Evolutionary conservation across 2,113 vertebrate genomes (phyloP).

Genomic region (Ivindomyrus marchei): DNA sequence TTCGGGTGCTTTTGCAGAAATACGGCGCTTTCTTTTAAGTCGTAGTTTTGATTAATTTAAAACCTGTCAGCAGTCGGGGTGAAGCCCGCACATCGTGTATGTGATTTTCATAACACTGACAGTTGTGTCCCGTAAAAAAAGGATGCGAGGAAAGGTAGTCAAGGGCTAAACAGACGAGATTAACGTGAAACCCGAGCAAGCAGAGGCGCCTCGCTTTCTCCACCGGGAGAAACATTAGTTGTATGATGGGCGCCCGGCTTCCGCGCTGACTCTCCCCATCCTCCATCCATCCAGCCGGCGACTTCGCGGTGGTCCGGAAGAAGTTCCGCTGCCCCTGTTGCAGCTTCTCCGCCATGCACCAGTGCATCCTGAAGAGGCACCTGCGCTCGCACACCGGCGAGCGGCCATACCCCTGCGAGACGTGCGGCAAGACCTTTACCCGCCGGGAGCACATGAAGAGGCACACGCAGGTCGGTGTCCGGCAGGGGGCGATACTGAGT

Average conservation of each 20-base stretch:
- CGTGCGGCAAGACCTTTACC: slow-evolving; percentile 98
- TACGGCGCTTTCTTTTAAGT: background rate
- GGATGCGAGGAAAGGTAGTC: background rate
- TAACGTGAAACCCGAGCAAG: background rate
- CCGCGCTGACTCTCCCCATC: background rate
- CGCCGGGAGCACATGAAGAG: slow-evolving; percentile 97
- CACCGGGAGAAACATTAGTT: background rate
- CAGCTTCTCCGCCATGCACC: slow-evolving; percentile 98
- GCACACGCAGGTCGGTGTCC: slow-evolving; percentile 84
- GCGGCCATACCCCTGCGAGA: slow-evolving; percentile 91
- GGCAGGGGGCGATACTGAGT: slow-evolving; percentile 25
- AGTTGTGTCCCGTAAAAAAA: background rate
- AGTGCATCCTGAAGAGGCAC: slow-evolving; percentile 97
- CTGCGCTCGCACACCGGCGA: slow-evolving; percentile 96
- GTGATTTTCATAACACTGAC: background rate
- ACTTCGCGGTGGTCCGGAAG: slow-evolving; percentile 97
- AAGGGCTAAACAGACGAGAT: background rate
- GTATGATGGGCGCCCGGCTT: background rate
- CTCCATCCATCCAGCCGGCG: slow-evolving; percentile 71
- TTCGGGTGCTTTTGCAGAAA: background rate
- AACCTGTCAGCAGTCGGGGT: background rate
- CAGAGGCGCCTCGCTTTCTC: background rate
- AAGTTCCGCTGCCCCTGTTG: slow-evolving; percentile 98
- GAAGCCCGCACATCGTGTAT: background rate
- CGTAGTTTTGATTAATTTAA: background rate